Evolutionary conservation across 2,888 invertebrate genomes (phyloP).

Genomic region (Minunthozetes semirufus): DNA sequence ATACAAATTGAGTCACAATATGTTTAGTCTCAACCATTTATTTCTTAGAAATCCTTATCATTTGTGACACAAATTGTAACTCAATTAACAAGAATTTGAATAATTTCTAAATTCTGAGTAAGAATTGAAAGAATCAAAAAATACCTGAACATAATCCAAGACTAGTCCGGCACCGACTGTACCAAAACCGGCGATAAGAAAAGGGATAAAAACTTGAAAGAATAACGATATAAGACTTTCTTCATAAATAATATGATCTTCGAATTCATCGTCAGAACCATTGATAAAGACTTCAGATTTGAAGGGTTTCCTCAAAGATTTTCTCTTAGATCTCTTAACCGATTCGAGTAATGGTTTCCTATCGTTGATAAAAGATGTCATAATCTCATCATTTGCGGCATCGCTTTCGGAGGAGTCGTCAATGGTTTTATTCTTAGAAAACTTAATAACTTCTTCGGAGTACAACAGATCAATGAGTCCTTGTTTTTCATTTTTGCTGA

Average conservation of each 20-base stretch:
- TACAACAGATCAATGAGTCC: not conserved
- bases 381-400: not conserved
- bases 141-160: conserved; percentile 63
- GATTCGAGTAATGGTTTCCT: not conserved
- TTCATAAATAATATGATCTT: not conserved
- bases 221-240: not conserved
- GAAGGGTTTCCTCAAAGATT: not conserved
- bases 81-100: too few relatives aligned
- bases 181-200: conserved; percentile 78
- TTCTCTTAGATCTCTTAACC: not conserved
- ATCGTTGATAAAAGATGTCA: not conserved
- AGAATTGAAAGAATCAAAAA: not conserved
- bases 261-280: not conserved
- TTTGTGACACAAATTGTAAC: too few relatives aligned
- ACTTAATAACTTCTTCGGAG: not conserved
- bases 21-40: too few relatives aligned
- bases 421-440: not conserved
- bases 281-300: not conserved
- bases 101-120: too few relatives aligned
- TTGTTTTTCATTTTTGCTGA: not conserved
- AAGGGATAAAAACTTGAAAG: conserved; percentile 65
- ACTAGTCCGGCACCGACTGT: conserved; percentile 83
- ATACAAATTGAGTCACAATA: too few relatives aligned
- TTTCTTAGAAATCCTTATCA: too few relatives aligned
- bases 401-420: not conserved